A percentile compares a stretch with the other conserved stretches of the same genome.
Conservation (phyloP, 2,797 vertebrate species). For the Hemibagrus guttatus region DNA sequence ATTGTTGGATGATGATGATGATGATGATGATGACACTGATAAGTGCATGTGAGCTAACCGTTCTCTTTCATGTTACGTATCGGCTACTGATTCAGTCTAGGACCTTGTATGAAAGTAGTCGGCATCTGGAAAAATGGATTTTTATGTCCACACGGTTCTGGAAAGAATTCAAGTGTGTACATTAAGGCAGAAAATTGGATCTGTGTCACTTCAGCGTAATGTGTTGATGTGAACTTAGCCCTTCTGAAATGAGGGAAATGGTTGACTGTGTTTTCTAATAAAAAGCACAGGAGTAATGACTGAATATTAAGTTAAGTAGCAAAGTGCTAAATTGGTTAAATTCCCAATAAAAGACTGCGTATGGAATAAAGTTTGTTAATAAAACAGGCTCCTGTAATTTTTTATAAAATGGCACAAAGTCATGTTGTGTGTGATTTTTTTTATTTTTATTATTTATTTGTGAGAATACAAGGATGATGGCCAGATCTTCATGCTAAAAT, state of each 20-base stretch:
- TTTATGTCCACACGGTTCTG: not conserved
- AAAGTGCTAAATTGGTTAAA: not conserved
- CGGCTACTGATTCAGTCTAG: not conserved
- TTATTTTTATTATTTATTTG: not conserved
- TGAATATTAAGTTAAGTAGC: not conserved
- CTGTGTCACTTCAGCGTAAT: not conserved
- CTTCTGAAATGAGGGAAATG: not conserved
- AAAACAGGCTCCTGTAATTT: not conserved
- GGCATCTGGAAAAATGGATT: not conserved
- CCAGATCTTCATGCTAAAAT: not conserved
- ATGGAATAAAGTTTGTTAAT: not conserved
- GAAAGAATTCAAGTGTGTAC: not conserved
- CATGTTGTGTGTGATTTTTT: not conserved
- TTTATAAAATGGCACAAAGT: not conserved
- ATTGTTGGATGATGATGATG: not conserved
- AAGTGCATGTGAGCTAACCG: not conserved
- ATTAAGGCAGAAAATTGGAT: not conserved
- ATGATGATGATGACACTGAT: not conserved
- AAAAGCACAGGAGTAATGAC: not conserved
- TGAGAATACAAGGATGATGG: not conserved
- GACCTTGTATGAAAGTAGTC: not conserved
- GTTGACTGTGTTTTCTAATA: not conserved
- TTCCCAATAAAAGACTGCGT: not conserved
- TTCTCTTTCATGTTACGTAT: not conserved
- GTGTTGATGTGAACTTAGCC: not conserved